Percentiles rank a stretch among this genome's conserved stretches.
Evolutionary conservation across 2,797 vertebrate species (phyloP).

Genomic region (Muraenolepis orangiensis): DNA sequence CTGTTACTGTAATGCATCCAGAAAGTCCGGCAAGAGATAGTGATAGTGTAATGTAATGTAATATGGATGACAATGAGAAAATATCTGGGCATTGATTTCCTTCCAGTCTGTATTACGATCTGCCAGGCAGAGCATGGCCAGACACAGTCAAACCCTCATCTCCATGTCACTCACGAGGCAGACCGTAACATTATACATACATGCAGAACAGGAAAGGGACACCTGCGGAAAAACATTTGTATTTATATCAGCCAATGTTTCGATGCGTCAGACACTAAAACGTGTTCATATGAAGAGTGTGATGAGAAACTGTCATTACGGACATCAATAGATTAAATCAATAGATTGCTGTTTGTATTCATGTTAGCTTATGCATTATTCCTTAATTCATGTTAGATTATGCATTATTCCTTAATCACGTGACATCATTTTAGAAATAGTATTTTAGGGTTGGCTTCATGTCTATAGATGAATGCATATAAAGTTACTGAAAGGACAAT

Average conservation of each 20-base stretch:
- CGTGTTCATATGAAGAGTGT: too few relatives aligned
- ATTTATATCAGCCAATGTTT: neutral
- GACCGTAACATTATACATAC: neutral
- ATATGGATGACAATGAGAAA: too few relatives aligned
- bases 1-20: too few relatives aligned
- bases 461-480: neutral
- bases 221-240: neutral
- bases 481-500: neutral
- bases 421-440: too few relatives aligned
- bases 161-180: neutral
- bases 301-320: neutral
- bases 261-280: neutral
- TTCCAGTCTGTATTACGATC: neutral
- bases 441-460: neutral
- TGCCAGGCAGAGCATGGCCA: neutral
- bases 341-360: neutral
- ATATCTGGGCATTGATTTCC: neutral
- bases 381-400: neutral
- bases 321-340: neutral
- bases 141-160: neutral
- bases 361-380: neutral
- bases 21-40: too few relatives aligned
- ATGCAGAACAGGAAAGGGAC: neutral
- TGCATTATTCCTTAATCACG: too few relatives aligned
- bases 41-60: too few relatives aligned